Conservation (phyloP, 2,888 invertebrate genomes). For the Dolichopus griseipennis region DNA sequence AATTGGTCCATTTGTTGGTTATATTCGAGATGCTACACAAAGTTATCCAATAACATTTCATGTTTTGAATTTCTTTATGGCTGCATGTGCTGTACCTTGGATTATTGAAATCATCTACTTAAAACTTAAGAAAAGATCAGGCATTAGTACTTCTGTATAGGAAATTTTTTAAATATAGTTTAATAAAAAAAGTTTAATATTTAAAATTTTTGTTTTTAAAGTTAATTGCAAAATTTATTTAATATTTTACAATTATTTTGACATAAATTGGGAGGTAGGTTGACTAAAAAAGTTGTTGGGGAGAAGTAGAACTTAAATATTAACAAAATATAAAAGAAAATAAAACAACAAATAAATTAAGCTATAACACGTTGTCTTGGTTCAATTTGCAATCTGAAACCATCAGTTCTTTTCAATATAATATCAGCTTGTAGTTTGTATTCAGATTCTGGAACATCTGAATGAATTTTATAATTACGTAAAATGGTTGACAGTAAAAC, state of each 20-base stretch:
- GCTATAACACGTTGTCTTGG: constrained; percentile 43
- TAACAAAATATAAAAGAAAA: too few species aligned
- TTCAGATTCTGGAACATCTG: constrained; percentile 55
- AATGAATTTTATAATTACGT: constrained; percentile 56
- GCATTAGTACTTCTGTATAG: too few species aligned
- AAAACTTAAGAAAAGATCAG: background rate
- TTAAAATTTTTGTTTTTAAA: too few species aligned
- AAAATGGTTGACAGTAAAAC: constrained; percentile 62
- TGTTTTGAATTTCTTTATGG: constrained; percentile 55
- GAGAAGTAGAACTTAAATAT: too few species aligned
- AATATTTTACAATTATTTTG: too few species aligned
- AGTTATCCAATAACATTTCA: constrained; percentile 60
- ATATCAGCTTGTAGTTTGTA: constrained; percentile 63
- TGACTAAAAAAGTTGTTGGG: too few species aligned
- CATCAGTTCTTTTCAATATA: constrained; percentile 63
- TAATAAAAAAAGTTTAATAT: too few species aligned
- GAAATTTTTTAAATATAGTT: too few species aligned
- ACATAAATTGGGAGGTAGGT: too few species aligned
- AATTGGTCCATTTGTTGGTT: constrained; percentile 62
- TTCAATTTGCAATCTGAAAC: constrained; percentile 60
- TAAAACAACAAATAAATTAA: background rate
- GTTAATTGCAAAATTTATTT: too few species aligned
- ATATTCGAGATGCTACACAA: constrained; percentile 51
- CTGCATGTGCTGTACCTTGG: constrained; percentile 62
- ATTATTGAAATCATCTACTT: constrained; percentile 47